These are phyloP conservation scores for Circaetus cinerascens DNA, from an alignment of 2,113 vertebrate genomes.

Conservation along the genomic window DNA sequence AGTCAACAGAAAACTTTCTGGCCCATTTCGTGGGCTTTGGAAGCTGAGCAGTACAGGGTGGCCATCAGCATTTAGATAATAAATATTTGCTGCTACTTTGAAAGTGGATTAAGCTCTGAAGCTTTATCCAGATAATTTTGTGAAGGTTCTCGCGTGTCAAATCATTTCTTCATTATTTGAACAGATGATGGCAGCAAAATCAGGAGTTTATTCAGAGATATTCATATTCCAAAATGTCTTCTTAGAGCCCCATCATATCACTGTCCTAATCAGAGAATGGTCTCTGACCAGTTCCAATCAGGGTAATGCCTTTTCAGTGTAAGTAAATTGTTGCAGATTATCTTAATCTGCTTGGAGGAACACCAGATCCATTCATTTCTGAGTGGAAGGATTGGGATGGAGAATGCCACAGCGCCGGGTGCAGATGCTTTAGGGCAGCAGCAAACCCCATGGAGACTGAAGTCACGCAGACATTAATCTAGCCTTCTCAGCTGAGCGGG, in stretches of 20 bases:
- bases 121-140: neutral
- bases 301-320: neutral
- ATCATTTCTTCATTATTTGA: neutral
- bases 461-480: neutral
- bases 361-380: neutral
- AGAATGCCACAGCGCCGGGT: neutral
- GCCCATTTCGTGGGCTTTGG: neutral
- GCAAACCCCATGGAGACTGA: neutral
- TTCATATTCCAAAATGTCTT: neutral
- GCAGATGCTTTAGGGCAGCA: neutral
- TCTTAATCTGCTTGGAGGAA: neutral
- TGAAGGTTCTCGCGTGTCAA: neutral
- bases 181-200: conserved; percentile 56
- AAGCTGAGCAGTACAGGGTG: neutral
- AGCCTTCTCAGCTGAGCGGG: neutral
- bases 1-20: neutral
- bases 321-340: neutral
- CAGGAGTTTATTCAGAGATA: neutral
- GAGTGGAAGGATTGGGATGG: neutral
- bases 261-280: neutral
- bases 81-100: neutral
- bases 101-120: neutral
- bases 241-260: neutral
- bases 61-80: neutral
- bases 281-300: neutral